Conservation (phyloP, 1,140 invertebrate species). For the Plutomurus gul region DNA sequence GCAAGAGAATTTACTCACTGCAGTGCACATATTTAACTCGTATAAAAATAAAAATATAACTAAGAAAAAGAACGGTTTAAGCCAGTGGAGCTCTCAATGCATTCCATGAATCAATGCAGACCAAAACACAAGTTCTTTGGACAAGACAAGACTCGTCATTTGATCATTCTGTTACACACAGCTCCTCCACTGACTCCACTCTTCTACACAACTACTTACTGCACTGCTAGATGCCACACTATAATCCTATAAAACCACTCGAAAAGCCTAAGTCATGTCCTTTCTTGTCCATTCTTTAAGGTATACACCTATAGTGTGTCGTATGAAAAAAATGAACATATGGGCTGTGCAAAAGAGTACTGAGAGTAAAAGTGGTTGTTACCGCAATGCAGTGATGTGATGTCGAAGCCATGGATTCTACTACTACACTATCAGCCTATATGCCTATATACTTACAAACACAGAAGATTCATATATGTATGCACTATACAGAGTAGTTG, state of each 20-base stretch:
- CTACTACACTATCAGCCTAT: too few species aligned
- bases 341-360: constrained; percentile 2
- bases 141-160: not conserved
- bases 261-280: too few species aligned
- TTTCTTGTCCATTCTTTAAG: too few species aligned
- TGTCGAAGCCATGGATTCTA: constrained; percentile 13
- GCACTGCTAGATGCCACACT: too few species aligned
- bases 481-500: too few species aligned
- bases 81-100: too few species aligned
- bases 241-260: too few species aligned
- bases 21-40: not conserved
- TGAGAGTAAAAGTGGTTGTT: constrained; percentile 9
- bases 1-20: too few species aligned
- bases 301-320: not conserved
- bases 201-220: too few species aligned
- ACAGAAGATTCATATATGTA: too few species aligned
- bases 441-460: not conserved
- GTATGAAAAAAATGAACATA: constrained; percentile 9
- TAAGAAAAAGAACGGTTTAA: not conserved
- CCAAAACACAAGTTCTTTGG: not conserved
- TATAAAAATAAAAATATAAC: not conserved
- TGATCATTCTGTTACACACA: too few species aligned
- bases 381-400: constrained; percentile 21
- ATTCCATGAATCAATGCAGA: not conserved
- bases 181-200: too few species aligned